These are phyloP conservation scores for Plagodis pulveraria DNA, from an alignment of 2,888 invertebrate species.

Conservation along the genomic window DNA sequence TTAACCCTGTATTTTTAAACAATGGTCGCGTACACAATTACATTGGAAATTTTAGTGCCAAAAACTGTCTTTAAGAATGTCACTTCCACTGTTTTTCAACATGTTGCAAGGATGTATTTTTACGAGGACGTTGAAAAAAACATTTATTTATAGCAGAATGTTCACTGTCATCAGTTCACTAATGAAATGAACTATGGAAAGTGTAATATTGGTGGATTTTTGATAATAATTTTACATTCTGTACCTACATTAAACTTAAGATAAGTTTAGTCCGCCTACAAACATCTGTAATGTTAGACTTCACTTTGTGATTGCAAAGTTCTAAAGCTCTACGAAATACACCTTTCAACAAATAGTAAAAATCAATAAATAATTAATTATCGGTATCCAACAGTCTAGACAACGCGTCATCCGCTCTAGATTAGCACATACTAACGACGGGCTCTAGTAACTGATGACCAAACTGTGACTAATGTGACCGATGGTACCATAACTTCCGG, in stretches of 20 bases:
- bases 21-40: constrained; percentile 44
- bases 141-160: constrained; percentile 8
- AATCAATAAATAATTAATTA: constrained; percentile 20
- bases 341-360: constrained; percentile 1
- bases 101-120: constrained; percentile 17
- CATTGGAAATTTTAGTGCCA: constrained; percentile 46
- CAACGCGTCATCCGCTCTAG: constrained; percentile 24
- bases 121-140: constrained; percentile 11
- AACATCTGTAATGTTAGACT: too few relatives aligned
- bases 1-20: constrained; percentile 56
- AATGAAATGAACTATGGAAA: too few relatives aligned
- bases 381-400: constrained; percentile 22
- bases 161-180: too few relatives aligned
- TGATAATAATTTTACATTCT: too few relatives aligned
- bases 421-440: neutral
- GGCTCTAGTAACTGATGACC: constrained; percentile 40
- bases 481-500: constrained; percentile 44
- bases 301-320: too few relatives aligned
- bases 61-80: constrained; percentile 45
- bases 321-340: too few relatives aligned
- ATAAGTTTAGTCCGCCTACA: too few relatives aligned
- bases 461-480: constrained; percentile 39
- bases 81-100: constrained; percentile 41
- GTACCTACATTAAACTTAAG: too few relatives aligned
- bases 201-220: too few relatives aligned